Evolutionary conservation across 2,888 invertebrate genomes (phyloP).

Genomic region (Tenthredo notha): DNA sequence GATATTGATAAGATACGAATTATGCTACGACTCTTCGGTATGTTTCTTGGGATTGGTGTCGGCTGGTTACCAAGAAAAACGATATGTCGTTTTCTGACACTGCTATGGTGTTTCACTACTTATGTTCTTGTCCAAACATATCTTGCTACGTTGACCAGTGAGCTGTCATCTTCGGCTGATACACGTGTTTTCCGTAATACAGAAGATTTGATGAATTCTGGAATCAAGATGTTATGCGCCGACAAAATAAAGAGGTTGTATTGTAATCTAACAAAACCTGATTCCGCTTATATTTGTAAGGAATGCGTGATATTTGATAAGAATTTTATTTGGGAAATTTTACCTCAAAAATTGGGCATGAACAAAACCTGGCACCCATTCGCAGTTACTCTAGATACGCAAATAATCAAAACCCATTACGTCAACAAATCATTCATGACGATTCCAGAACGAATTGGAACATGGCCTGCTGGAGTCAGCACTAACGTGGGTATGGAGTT

Average conservation of each 20-base stretch:
- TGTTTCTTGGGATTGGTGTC: slow-evolving; percentile 7
- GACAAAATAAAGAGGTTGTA: neutral
- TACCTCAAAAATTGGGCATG: neutral
- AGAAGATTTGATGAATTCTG: neutral
- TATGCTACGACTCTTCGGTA: slow-evolving; percentile 5
- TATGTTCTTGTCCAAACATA: slow-evolving; percentile 23
- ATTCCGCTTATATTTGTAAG: neutral
- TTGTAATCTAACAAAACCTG: neutral
- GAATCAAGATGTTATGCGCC: neutral
- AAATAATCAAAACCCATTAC: too few species aligned
- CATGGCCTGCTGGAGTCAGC: neutral
- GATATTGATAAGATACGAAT: neutral
- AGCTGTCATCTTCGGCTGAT: neutral
- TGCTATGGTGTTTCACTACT: slow-evolving; percentile 29
- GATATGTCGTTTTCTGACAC: neutral
- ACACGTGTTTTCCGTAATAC: neutral
- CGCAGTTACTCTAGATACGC: neutral
- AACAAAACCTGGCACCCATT: neutral
- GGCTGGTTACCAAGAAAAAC: slow-evolving; percentile 22
- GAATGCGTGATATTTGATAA: neutral
- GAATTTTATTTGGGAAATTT: neutral
- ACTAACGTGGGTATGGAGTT: neutral
- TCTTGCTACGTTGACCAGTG: slow-evolving; percentile 35
- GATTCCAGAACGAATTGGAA: neutral
- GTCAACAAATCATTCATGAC: neutral